A percentile compares a stretch with the other conserved stretches of the same genome.
These are phyloP conservation scores for Leptosomus discolor DNA, from an alignment of 2,113 vertebrate genomes.

Conservation along the genomic window DNA sequence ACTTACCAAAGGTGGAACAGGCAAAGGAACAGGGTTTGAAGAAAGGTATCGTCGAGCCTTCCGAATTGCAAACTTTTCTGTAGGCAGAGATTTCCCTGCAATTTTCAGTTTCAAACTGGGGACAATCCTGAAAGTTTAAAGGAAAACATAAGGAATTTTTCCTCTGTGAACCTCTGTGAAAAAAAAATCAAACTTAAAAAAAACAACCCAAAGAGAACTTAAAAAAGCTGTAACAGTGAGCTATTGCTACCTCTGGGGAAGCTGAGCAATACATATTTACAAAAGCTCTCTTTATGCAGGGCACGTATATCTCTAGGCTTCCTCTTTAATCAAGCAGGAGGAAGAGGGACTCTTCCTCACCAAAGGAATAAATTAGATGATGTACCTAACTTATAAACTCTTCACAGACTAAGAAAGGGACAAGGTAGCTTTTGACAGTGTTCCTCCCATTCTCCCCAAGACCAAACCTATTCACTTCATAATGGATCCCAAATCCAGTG, in stretches of 20 bases:
- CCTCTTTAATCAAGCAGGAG: constrained; percentile 31
- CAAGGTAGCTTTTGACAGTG: background rate
- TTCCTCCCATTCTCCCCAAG: background rate
- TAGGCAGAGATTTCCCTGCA: constrained; percentile 96
- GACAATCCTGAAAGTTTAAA: constrained; percentile 81
- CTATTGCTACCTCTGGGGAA: background rate
- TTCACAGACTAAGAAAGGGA: background rate
- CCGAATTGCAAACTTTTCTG: constrained; percentile 97
- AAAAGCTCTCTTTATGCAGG: constrained; percentile 28
- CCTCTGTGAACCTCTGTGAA: background rate
- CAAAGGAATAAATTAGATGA: background rate
- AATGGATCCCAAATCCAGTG: background rate
- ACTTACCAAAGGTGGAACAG: constrained; percentile 90
- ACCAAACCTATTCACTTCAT: background rate
- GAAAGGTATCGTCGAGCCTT: constrained; percentile 91
- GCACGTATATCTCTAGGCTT: background rate
- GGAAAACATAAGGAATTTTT: background rate
- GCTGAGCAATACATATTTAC: background rate
- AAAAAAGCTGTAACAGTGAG: background rate
- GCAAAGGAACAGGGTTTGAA: constrained; percentile 83
- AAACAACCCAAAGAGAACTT: background rate
- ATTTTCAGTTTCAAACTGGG: constrained; percentile 95
- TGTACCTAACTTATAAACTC: background rate
- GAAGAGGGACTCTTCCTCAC: background rate
- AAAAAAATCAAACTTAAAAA: background rate